Evolutionary conservation across 2,113 vertebrate genomes (phyloP), one percentile per base, ranked within the genome.

Genomic region (Proteles cristata): DNA sequence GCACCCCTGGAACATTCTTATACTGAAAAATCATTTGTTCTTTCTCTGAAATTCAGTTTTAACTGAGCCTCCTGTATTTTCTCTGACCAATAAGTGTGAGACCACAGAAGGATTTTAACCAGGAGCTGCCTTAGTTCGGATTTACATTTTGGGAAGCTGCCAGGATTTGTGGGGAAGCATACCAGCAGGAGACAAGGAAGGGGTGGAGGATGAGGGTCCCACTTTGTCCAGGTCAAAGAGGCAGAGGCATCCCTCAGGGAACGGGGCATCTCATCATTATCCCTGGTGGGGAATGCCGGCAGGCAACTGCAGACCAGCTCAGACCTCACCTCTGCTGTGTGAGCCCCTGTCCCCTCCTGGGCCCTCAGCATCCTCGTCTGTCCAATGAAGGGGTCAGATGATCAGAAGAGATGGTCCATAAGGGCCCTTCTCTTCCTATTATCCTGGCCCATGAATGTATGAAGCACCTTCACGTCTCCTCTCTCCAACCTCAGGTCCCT

Each of bases 31-130:
- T 63, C n/a, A 65, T 21, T 66, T 17, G 4, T 76, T 58, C 58
- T 39, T 83, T 90, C 39, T 61, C 45, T 77, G 33, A 92, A 77
- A 87, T 94, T 92, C 87, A 93, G 83, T 73, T 90, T 90, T 88
- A 71, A 81, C 15, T 35, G 53, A 16, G 58, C 33, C 43, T 91
- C 33, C 89, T 65, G 14, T 63, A 61, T 88, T 77, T 74, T 94
- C 84, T 94, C 61, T 90, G 35, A 77, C 43, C 50, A 66, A 43
- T 14, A 45, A 58, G 25, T 45, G 33, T 66, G 87, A 58, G 68
- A 45, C 48, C 91, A 53, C 11, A 45, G 74, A 68, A 61, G 14
- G 61, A 9, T 26, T 95, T 94, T 79, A 94, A 48, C 25, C 39
- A 65, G 48, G 14, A 21, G 39, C 48, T 15, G 43, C 45, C 33